Evolutionary conservation across 1,140 invertebrate genomes (phyloP).

Genomic region (Drosophila mayri): DNA sequence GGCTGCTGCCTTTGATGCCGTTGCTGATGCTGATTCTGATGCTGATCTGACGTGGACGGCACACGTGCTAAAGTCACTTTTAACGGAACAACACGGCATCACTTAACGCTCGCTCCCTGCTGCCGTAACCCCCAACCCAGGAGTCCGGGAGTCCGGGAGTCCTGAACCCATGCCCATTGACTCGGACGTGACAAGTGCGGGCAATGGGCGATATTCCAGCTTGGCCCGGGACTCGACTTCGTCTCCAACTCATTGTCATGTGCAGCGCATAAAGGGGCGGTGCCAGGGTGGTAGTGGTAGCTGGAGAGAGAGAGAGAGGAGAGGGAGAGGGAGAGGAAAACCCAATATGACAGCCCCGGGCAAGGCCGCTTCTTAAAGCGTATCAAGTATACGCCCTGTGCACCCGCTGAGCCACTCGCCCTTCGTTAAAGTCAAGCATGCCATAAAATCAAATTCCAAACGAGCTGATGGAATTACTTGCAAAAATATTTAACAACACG

Average conservation of each 20-base stretch:
- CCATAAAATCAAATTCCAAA: constrained; percentile 51
- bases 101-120: constrained; percentile 62
- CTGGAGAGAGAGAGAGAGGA: background rate
- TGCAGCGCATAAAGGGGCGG: constrained; percentile 65
- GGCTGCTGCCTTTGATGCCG: constrained; percentile 15
- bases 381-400: constrained; percentile 61
- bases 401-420: background rate
- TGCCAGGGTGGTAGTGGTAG: background rate
- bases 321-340: constrained; percentile 18
- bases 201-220: constrained; percentile 56
- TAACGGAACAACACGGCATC: constrained; percentile 77
- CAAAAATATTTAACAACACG: constrained; percentile 63
- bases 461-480: constrained; percentile 47
- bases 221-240: constrained; percentile 24
- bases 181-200: constrained; percentile 72
- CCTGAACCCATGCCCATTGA: constrained; percentile 26
- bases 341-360: constrained; percentile 49
- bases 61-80: constrained; percentile 81
- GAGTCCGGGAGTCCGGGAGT: background rate
- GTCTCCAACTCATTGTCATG: constrained; percentile 71
- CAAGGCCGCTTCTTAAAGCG: constrained; percentile 30
- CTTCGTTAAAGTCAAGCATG: constrained; percentile 47
- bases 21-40: constrained; percentile 23
- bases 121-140: background rate
- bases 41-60: constrained; percentile 65